Evolutionary conservation across 2,888 invertebrate species (phyloP), one percentile per base, ranked within the genome.

Genomic region (Oconnorella tubifera): DNA sequence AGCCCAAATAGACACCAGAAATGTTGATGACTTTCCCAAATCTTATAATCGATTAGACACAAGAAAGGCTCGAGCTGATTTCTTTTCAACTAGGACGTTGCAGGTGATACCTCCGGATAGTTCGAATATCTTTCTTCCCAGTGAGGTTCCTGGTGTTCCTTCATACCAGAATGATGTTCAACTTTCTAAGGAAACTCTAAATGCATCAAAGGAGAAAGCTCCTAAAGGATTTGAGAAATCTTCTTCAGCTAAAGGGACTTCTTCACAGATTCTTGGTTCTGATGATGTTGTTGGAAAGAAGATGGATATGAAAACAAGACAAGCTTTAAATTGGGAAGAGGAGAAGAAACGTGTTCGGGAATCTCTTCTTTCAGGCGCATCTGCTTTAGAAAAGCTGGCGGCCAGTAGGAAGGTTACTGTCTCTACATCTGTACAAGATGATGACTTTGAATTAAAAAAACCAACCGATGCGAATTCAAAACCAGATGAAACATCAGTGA

Each of bases 51-150:
- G 53, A 27, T 27, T 51, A 27, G 53, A 51, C 25, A 51, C 53
- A 19, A 6, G 53, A 51, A 51, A 23, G 25, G 53, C 53, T 10
- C 14, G 53, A 23, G 53, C 53, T 19, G 53, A 51, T 23, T 51
- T 51, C 53, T 51, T 51, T 27, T 51, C 53, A 10, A 51, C 53
- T 23, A 10, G 53, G 25, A 51, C 53, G 14, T 6, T 51, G 53
- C 53, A 51, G 25, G 53, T 19, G 10, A 40, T 40, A 14, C 40
- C 40, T 19, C 40, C 40, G 10, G 40, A 40, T 19, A 40, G 40
- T 19, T 10, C 40, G 19, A 40, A 40, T 40, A 40, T 40, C 19
- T 40, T 40, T 19, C 40, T 14, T 19, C 10, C 10, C 40, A 40
- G 19, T 40, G 40, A 40, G 10, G 40, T 40, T 10, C 40, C 40